Conservation (phyloP, 2,797 vertebrate species). For the Falco peregrinus region DNA sequence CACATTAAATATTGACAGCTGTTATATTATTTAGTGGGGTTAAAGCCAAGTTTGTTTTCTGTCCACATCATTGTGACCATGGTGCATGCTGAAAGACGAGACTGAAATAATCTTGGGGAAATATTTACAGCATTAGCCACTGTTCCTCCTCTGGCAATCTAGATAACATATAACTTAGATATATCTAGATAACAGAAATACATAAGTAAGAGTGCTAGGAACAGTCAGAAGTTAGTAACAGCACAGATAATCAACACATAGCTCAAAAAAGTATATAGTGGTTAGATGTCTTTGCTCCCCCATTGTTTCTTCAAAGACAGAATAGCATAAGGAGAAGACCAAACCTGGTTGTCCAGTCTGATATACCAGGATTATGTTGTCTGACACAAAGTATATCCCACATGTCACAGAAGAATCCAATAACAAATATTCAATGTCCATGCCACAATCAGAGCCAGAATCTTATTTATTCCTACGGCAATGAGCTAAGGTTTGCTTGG, state of each 20-base stretch:
- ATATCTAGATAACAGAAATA: not conserved
- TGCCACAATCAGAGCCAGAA: not conserved
- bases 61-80: not conserved
- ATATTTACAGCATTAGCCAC: not conserved
- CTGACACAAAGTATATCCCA: not conserved
- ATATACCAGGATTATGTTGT: not conserved
- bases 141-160: not conserved
- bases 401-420: not conserved
- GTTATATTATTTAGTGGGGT: not conserved
- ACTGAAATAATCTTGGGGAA: not conserved
- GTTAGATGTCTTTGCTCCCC: not conserved
- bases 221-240: not conserved
- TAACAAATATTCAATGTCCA: not conserved
- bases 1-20: not conserved
- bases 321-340: accelerated
- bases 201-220: not conserved
- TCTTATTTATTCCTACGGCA: not conserved
- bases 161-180: not conserved
- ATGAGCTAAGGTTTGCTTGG: not conserved
- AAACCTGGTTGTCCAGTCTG: not conserved
- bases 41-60: not conserved
- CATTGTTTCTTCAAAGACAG: not conserved
- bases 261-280: not conserved
- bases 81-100: not conserved
- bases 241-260: not conserved